Conservation (phyloP, 2,888 invertebrate species). For the Plebejus anna region DNA sequence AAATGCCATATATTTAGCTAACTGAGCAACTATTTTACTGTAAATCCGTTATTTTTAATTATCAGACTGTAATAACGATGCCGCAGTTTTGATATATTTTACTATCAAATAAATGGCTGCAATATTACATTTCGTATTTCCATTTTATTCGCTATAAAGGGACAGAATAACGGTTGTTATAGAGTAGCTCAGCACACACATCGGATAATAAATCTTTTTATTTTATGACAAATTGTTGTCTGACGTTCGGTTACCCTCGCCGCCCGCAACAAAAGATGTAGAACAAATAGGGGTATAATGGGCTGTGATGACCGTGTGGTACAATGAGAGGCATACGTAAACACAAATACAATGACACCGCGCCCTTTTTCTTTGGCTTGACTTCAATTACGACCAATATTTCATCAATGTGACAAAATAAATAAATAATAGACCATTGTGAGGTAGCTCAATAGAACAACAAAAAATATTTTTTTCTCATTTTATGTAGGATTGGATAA, state of each 20-base stretch:
- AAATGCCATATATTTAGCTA: not conserved
- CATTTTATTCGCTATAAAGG: conserved; percentile 75
- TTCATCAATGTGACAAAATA: conserved; percentile 47
- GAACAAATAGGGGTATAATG: conserved; percentile 74
- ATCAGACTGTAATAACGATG: conserved; percentile 32
- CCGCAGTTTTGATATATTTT: conserved; percentile 26
- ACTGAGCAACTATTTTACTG: not conserved
- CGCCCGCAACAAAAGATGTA: conserved; percentile 63
- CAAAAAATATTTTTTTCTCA: not conserved
- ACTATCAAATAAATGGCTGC: conserved; percentile 57
- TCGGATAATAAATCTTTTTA: conserved; percentile 73
- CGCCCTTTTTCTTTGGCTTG: conserved; percentile 49
- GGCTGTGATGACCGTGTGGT: conserved; percentile 63
- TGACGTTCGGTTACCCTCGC: conserved; percentile 57
- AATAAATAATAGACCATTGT: conserved; percentile 20
- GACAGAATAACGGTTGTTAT: conserved; percentile 71
- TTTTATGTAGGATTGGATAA: no score
- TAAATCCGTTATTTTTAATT: conserved; percentile 34
- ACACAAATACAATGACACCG: conserved; percentile 63
- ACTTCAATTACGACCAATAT: conserved; percentile 62
- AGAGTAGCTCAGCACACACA: conserved; percentile 57
- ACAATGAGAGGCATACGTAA: conserved; percentile 64
- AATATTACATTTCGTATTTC: conserved; percentile 68
- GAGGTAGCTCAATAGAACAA: not conserved
- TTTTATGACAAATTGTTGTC: conserved; percentile 79